Percentiles rank a stretch among this genome's conserved stretches.
Conservation (phyloP, 2,113 vertebrate genomes). For the Pitta sordida region DNA sequence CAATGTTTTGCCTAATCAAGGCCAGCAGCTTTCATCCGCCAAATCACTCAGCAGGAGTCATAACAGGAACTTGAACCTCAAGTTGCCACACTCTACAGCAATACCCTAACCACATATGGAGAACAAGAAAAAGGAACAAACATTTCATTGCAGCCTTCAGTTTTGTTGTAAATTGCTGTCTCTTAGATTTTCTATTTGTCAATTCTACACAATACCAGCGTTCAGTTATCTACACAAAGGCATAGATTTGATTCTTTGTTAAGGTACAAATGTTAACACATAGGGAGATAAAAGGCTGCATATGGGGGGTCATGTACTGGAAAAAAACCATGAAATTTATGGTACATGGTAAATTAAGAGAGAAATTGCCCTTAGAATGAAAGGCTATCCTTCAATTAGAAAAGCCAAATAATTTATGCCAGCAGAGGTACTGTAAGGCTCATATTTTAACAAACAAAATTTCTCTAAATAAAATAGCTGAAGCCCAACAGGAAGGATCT, state of each 20-base stretch:
- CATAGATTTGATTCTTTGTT: neutral
- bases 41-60: neutral
- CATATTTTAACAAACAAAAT: conserved; percentile 55
- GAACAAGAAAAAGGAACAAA: neutral
- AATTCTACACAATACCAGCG: neutral
- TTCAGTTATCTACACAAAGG: neutral
- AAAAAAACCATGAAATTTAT: conserved; percentile 33
- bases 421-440: conserved; percentile 4
- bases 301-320: neutral
- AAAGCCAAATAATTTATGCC: conserved; percentile 61
- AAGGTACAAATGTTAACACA: neutral
- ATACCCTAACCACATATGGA: neutral
- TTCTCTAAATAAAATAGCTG: conserved; percentile 42
- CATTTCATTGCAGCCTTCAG: rapidly evolving
- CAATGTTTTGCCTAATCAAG: neutral
- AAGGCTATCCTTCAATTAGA: conserved; percentile 57
- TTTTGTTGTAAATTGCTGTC: neutral
- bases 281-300: neutral
- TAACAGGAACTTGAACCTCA: neutral
- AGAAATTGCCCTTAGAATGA: conserved; percentile 51
- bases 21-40: neutral
- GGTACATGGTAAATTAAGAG: conserved; percentile 51
- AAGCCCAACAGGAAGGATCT: conserved; percentile 20
- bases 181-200: neutral
- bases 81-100: neutral